Conservation (phyloP, 2,797 vertebrate genomes). For the Nyctalus aviator region DNA sequence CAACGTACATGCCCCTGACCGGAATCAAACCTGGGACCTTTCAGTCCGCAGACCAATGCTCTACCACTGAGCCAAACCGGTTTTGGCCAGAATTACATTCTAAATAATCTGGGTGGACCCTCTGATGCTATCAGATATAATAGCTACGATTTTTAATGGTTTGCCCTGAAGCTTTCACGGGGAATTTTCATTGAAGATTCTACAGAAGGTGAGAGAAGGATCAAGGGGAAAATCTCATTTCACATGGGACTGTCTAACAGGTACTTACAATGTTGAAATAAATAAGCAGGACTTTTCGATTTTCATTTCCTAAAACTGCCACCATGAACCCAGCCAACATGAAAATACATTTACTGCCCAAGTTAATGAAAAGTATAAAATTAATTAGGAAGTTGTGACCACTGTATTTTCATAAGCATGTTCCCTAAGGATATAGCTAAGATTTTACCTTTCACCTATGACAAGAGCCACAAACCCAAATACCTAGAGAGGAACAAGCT, state of each 20-base stretch:
- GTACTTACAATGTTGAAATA: constrained; percentile 43
- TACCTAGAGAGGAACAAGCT: not conserved
- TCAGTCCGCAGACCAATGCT: too few species aligned
- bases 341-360: constrained; percentile 32
- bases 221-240: not conserved
- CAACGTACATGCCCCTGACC: too few species aligned
- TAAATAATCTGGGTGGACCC: not conserved
- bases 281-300: constrained; percentile 42
- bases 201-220: not conserved
- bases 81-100: not conserved
- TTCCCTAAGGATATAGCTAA: not conserved
- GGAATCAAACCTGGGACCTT: too few species aligned
- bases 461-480: constrained; percentile 9
- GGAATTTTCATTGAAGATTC: not conserved
- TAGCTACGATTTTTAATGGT: not conserved
- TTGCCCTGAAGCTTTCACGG: not conserved
- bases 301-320: constrained; percentile 25
- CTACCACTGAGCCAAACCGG: too few species aligned
- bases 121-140: not conserved
- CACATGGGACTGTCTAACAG: not conserved
- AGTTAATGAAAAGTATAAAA: constrained; percentile 11
- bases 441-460: constrained; percentile 11
- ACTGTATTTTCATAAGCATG: constrained; percentile 19
- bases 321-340: constrained; percentile 22
- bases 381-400: constrained; percentile 28